Evolutionary conservation across 2,113 vertebrate genomes (phyloP).

Genomic region (Dicaeum eximium): DNA sequence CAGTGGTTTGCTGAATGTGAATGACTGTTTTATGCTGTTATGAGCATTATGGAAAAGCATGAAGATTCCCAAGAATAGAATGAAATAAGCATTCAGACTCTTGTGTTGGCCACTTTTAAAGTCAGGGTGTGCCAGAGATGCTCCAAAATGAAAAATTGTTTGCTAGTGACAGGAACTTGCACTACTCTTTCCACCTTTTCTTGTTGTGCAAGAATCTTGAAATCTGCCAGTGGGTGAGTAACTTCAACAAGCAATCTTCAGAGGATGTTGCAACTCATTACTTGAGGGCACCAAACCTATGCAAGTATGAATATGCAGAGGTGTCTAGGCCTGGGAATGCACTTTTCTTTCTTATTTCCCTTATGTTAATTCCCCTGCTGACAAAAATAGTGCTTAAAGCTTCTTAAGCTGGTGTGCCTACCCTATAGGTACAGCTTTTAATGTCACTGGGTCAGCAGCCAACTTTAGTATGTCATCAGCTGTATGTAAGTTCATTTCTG

Average conservation of each 20-base stretch:
- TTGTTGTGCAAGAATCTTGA: neutral
- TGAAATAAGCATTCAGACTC: neutral
- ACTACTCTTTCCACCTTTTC: neutral
- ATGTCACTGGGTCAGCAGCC: neutral
- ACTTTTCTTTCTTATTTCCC: neutral
- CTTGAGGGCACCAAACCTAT: neutral
- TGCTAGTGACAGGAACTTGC: neutral
- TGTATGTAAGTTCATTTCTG: neutral
- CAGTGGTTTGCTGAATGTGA: neutral
- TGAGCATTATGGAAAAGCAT: neutral
- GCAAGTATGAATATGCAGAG: neutral
- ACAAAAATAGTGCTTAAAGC: slow-evolving; percentile 11
- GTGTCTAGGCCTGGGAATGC: neutral
- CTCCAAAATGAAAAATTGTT: neutral
- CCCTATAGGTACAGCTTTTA: neutral
- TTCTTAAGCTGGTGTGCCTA: neutral
- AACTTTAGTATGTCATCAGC: neutral
- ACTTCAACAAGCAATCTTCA: neutral
- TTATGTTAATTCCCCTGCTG: slow-evolving; percentile 1
- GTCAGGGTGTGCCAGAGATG: neutral
- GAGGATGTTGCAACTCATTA: slow-evolving; percentile 4
- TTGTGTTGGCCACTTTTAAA: neutral
- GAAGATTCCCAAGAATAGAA: neutral
- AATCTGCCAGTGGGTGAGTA: neutral
- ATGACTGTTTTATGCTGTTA: rapidly evolving